These are phyloP conservation scores for Portevinia maculata DNA, from an alignment of 2,888 invertebrate species.

Conservation along the genomic window DNA sequence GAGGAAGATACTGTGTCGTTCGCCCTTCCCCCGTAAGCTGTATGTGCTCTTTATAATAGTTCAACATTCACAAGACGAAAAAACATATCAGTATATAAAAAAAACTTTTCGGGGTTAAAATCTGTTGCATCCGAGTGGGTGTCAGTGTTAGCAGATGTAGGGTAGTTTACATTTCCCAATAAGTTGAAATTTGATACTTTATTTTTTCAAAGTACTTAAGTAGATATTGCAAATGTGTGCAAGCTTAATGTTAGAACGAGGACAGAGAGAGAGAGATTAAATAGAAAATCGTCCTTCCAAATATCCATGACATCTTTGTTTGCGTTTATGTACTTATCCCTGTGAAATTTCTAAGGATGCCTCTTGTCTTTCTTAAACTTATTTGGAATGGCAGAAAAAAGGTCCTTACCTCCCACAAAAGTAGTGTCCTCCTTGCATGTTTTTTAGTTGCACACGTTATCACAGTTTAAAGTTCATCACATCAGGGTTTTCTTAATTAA, in stretches of 20 bases:
- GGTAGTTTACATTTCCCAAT: background rate
- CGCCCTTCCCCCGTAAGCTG: background rate
- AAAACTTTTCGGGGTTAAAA: constrained; percentile 58
- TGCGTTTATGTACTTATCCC: no score
- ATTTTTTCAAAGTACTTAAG: no score
- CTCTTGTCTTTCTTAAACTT: background rate
- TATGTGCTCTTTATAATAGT: constrained; percentile 37
- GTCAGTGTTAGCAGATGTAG: constrained; percentile 56
- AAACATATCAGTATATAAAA: constrained; percentile 6
- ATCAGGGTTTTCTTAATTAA: constrained; percentile 72
- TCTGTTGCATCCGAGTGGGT: constrained; percentile 64
- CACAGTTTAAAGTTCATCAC: constrained; percentile 73
- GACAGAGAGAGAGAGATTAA: no score
- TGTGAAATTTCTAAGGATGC: no score
- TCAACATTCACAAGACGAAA: constrained; percentile 39
- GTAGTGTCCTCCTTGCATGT: background rate
- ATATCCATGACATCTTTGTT: no score
- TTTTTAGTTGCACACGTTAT: constrained; percentile 53
- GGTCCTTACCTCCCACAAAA: constrained; percentile 9
- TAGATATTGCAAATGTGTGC: no score
- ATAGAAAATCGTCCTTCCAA: no score
- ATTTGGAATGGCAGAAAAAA: constrained; percentile 5
- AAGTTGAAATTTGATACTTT: background rate
- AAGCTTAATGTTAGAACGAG: no score
- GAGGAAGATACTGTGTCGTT: constrained; percentile 42